These are phyloP conservation scores for Linurgus olivaceus DNA, from an alignment of 2,797 vertebrate species.

Conservation along the genomic window DNA sequence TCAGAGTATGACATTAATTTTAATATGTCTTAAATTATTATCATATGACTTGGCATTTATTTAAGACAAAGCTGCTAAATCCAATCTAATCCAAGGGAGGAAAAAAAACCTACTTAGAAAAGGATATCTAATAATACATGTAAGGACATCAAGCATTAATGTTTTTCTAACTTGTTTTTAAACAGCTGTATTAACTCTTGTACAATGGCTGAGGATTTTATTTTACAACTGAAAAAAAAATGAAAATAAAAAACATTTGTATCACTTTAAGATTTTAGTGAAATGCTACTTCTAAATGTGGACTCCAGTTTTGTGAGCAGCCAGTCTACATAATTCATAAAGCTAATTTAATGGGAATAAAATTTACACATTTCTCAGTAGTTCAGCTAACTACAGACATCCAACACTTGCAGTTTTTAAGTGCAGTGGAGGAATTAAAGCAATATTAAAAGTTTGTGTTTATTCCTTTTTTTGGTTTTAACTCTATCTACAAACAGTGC, in stretches of 20 bases:
- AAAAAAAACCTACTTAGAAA: background rate
- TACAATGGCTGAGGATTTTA: background rate
- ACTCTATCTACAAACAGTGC: background rate
- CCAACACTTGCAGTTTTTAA: background rate
- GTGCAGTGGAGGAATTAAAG: background rate
- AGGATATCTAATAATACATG: background rate
- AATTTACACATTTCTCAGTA: slow-evolving; percentile 4
- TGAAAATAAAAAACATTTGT: background rate
- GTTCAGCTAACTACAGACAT: background rate
- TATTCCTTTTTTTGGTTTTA: background rate
- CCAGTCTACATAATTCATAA: background rate
- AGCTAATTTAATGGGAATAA: background rate
- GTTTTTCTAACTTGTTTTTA: slow-evolving; percentile 39
- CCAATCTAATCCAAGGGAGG: background rate
- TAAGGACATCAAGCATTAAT: background rate
- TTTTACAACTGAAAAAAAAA: background rate
- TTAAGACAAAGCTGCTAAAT: slow-evolving; percentile 13
- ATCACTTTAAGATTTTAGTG: slow-evolving; percentile 1
- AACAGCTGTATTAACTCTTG: slow-evolving; percentile 24
- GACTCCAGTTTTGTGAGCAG: background rate
- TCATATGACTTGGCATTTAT: background rate
- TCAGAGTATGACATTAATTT: background rate
- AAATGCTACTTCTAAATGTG: slow-evolving; percentile 26
- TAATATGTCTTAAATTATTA: background rate
- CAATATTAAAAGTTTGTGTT: background rate